Base-by-base conservation (phyloP, 2,113 vertebrate species). In the Axis porcinus region DNA sequence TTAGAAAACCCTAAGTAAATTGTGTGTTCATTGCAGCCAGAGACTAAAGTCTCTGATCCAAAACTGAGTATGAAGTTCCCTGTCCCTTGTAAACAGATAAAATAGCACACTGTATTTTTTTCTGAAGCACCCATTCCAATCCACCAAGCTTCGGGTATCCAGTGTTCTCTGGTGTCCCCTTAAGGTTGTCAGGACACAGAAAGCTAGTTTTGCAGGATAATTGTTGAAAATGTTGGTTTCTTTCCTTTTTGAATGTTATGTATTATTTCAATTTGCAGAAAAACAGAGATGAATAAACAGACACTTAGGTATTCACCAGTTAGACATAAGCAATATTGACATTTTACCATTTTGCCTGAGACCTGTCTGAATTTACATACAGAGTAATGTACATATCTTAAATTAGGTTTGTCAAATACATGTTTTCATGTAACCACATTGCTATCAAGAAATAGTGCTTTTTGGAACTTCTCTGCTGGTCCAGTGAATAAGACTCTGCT, bases 1-100 rank as follows among this genome's bases (percentile, higher is more conserved):
- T 74, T 95, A 25, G 57, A 85, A 97, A 95, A 58, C 8, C 12
- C 10, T 47, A 74, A 93, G 45, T 40, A 81, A 85, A 64, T 54
- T 79, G n/a, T 60, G 36, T 82, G 7, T 86, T 91, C 58, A n/a
- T 28, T 88, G 15, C 4, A 78, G 40, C 33, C 43, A 54, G 30
- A 70, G 17, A 14, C 70, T 86, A 78, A 90, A 88, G 17, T 28
- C 28, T 87, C 2, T 62, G 58, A 28, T 43, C 76, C 33, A 33
- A 93, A 83, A 84, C 10, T 36, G 21, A 83, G 28, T n/a, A n/a
- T 70, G 21, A 91, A 57, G 19, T 40, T 60, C 17, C 1, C 74
- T 57, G 11, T 55, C 23, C 7, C 60, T 55, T 16, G 19, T 40
- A 62, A 88, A 60, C 12, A 14, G 28, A 11, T n/a, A 54, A 28